Conservation (phyloP, 1,140 invertebrate species). For the Samia ricini region DNA sequence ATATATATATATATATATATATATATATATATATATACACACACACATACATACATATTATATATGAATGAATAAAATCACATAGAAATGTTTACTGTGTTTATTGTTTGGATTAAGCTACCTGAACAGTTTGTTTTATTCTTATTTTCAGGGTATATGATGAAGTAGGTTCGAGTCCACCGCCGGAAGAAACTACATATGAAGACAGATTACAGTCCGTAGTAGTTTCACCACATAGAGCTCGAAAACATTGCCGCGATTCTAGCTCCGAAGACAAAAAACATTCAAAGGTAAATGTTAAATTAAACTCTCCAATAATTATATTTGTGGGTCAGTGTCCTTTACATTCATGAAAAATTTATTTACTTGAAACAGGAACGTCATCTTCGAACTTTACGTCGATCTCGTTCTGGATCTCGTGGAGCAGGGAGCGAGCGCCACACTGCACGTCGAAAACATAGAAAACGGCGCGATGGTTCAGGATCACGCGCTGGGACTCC, state of each 20-base stretch:
- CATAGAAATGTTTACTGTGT: too few relatives aligned
- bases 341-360: too few relatives aligned
- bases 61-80: too few relatives aligned
- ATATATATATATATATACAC: too few relatives aligned
- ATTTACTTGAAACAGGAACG: slow-evolving; percentile 58
- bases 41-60: too few relatives aligned
- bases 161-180: slow-evolving; percentile 64
- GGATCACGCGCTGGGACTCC: slow-evolving; percentile 87
- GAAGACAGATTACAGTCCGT: slow-evolving; percentile 68
- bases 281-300: slow-evolving; percentile 54
- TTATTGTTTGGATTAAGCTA: too few relatives aligned
- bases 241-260: slow-evolving; percentile 57
- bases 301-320: neutral
- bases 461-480: slow-evolving; percentile 48
- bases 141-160: slow-evolving; percentile 56
- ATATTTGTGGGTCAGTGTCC: too few relatives aligned
- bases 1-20: too few relatives aligned
- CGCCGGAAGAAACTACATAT: slow-evolving; percentile 58
- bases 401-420: slow-evolving; percentile 57
- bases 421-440: slow-evolving; percentile 34
- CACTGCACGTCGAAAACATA: slow-evolving; percentile 43
- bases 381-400: slow-evolving; percentile 50
- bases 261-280: slow-evolving; percentile 69
- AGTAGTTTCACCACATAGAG: slow-evolving; percentile 64
- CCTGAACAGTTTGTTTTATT: neutral